phyloP scores from a whole-genome alignment of 2,888 invertebrate genomes.

The Hypena proboscidalis region DNA sequence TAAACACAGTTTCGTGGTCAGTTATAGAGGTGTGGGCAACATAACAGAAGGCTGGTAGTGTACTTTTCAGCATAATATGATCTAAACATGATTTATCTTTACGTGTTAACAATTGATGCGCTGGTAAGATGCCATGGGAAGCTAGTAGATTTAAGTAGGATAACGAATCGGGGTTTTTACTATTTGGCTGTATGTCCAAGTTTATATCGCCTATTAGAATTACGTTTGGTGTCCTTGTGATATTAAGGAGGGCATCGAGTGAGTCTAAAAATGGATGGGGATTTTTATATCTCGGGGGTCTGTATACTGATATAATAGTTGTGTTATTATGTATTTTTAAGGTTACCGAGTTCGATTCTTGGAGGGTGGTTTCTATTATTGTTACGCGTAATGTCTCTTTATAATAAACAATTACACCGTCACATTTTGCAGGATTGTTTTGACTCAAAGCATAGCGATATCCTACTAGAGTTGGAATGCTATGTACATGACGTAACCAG shows the following conservation, averaged over 20 bases:
- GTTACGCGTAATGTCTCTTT: background rate
- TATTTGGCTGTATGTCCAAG: background rate
- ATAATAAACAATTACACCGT: constrained; percentile 1
- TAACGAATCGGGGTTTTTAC: background rate
- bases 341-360: constrained; percentile 4
- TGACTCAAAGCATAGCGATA: background rate
- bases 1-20: constrained; percentile 5
- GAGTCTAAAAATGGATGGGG: background rate
- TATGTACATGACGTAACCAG: background rate
- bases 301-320: background rate
- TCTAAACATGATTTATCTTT: constrained; percentile 12
- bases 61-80: constrained; percentile 9
- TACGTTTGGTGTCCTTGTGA: constrained; percentile 1
- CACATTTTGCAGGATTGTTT: constrained; percentile 2
- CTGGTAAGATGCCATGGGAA: constrained; percentile 1
- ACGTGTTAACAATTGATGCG: constrained; percentile 8
- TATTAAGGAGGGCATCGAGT: background rate
- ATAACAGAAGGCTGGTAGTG: constrained; percentile 7
- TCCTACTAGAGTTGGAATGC: background rate
- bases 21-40: constrained; percentile 8
- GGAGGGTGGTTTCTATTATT: background rate
- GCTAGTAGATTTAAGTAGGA: constrained; percentile 2
- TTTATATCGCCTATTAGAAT: constrained; percentile 1
- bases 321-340: constrained; percentile 2
- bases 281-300: constrained; percentile 4